Conservation (phyloP, 2,888 invertebrate genomes). For the Rotaria magnacalcarata region DNA sequence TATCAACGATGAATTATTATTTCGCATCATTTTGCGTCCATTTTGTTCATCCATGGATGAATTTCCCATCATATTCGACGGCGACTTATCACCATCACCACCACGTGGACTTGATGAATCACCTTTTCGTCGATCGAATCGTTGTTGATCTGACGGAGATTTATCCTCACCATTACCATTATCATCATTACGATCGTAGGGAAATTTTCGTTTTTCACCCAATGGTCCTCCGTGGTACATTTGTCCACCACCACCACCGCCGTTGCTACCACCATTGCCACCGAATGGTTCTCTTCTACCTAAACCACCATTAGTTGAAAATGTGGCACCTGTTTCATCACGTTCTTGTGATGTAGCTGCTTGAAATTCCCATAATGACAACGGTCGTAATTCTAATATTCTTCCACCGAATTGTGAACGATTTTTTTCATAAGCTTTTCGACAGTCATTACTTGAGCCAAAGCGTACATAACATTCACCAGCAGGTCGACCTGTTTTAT, state of each 20-base stretch:
- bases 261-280: too few species aligned
- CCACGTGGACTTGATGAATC: background rate
- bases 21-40: background rate
- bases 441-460: constrained; percentile 30
- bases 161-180: constrained; percentile 30
- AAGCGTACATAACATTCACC: constrained; percentile 35
- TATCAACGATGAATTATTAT: constrained; percentile 6
- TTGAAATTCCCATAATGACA: constrained; percentile 36
- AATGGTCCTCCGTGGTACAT: background rate
- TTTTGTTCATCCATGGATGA: background rate
- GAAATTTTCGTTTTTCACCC: background rate
- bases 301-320: constrained; percentile 25
- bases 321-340: constrained; percentile 26
- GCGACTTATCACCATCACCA: background rate
- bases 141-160: background rate
- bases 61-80: background rate
- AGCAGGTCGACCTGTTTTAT: constrained; percentile 34
- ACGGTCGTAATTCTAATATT: constrained; percentile 30
- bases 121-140: background rate
- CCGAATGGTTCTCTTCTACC: background rate
- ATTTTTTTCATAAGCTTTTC: constrained; percentile 35
- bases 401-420: constrained; percentile 17
- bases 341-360: constrained; percentile 24
- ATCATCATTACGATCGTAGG: background rate
- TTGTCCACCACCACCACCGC: background rate